Conservation (phyloP, 2,797 vertebrate species). For the Netta rufina region DNA sequence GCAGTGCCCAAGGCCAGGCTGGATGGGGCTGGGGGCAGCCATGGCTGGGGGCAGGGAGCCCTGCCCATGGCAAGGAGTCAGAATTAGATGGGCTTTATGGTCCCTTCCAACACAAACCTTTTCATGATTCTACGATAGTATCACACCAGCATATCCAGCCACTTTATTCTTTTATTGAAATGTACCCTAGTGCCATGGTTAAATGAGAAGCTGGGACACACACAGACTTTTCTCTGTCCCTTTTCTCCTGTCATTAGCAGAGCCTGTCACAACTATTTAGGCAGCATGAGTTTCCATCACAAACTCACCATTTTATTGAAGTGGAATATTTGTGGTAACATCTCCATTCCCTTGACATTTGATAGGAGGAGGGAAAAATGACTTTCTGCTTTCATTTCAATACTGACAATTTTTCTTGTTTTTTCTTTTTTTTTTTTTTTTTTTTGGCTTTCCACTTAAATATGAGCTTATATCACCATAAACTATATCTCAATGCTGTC, state of each 20-base stretch:
- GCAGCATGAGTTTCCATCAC: background rate
- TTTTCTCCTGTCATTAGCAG: background rate
- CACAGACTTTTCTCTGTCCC: background rate
- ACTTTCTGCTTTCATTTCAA: background rate
- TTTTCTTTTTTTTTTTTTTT: background rate
- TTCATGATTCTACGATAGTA: too few relatives aligned
- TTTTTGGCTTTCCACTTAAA: background rate
- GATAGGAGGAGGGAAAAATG: background rate
- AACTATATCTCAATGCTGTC: background rate
- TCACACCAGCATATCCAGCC: background rate
- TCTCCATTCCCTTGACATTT: background rate
- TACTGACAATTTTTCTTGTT: background rate
- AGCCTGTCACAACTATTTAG: background rate
- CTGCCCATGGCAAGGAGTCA: too few relatives aligned
- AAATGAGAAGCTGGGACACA: background rate
- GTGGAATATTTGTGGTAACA: background rate
- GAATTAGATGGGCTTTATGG: too few relatives aligned
- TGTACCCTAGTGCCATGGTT: background rate
- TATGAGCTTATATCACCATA: background rate
- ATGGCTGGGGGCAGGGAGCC: too few relatives aligned
- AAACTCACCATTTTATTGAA: background rate
- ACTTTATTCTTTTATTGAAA: background rate
- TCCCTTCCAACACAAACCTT: too few relatives aligned
- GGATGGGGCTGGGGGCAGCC: too few relatives aligned
- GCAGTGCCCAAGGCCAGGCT: too few relatives aligned